These are phyloP conservation scores for Catocala nupta DNA, from an alignment of 2,888 invertebrate genomes.

Conservation along the genomic window DNA sequence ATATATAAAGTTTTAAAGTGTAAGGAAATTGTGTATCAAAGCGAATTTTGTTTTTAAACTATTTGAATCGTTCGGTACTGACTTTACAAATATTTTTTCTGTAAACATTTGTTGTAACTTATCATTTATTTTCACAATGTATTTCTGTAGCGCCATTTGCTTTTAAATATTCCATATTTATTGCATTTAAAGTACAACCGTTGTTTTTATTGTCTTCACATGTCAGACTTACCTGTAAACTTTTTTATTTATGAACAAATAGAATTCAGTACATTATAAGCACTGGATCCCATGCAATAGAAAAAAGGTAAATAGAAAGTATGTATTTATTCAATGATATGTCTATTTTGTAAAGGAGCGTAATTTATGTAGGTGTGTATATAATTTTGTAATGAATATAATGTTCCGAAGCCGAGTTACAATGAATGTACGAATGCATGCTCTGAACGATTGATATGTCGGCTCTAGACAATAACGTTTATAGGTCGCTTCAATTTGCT, in stretches of 20 bases:
- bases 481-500: conserved; percentile 48
- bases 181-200: conserved; percentile 36
- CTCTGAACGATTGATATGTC: conserved; percentile 33
- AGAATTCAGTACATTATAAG: not conserved
- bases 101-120: conserved; percentile 30
- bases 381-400: conserved; percentile 42
- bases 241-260: conserved; percentile 23
- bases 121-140: conserved; percentile 27
- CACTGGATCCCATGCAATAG: not conserved
- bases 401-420: conserved; percentile 36
- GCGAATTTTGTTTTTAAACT: conserved; percentile 44
- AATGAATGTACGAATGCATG: conserved; percentile 25
- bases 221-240: not conserved
- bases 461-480: conserved; percentile 52
- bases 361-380: conserved; percentile 42
- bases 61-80: conserved; percentile 31
- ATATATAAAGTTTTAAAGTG: conserved; percentile 19
- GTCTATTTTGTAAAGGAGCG: conserved; percentile 24
- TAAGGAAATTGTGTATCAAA: conserved; percentile 40
- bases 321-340: conserved; percentile 24
- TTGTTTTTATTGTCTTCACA: conserved; percentile 8
- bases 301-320: conserved; percentile 18
- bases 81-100: conserved; percentile 35
- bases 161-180: conserved; percentile 24
- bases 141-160: conserved; percentile 16